Conservation (phyloP, 2,888 invertebrate species). For the Halictus ligatus region DNA sequence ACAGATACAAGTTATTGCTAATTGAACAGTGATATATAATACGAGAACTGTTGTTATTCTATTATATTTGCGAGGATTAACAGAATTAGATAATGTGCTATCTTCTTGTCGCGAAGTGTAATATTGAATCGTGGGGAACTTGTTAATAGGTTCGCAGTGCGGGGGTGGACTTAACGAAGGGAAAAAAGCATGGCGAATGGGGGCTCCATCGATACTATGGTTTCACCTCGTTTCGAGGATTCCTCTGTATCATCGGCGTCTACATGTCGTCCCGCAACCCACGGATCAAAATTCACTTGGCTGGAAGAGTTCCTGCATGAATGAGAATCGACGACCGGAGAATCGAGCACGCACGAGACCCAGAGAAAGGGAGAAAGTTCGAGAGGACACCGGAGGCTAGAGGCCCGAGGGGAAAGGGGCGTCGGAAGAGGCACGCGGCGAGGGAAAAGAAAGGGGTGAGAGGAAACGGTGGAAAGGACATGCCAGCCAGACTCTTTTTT, state of each 20-base stretch:
- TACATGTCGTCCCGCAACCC: slow-evolving; percentile 65
- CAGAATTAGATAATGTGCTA: no score
- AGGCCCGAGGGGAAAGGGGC: slow-evolving; percentile 2
- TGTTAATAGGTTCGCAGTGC: background rate
- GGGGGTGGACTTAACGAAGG: background rate
- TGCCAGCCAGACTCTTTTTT: slow-evolving; percentile 64
- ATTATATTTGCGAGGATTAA: no score
- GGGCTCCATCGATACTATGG: slow-evolving; percentile 27
- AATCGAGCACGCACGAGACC: slow-evolving; percentile 25
- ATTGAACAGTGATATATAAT: no score
- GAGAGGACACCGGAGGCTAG: slow-evolving; percentile 10
- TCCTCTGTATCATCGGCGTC: slow-evolving; percentile 59
- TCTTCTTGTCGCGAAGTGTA: no score
- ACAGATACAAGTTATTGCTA: no score
- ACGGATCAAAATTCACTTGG: slow-evolving; percentile 75
- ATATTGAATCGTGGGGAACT: no score
- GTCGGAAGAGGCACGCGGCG: slow-evolving; percentile 25
- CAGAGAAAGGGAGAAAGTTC: slow-evolving; percentile 28
- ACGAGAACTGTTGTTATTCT: no score
- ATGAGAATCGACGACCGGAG: slow-evolving; percentile 73
- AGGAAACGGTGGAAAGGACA: slow-evolving; percentile 41
- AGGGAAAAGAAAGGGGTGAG: slow-evolving; percentile 25
- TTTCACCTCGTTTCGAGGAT: slow-evolving; percentile 30
- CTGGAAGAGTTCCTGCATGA: slow-evolving; percentile 76
- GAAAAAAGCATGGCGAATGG: background rate